Conservation (phyloP, 2,113 vertebrate species). For the Monopterus albus region DNA sequence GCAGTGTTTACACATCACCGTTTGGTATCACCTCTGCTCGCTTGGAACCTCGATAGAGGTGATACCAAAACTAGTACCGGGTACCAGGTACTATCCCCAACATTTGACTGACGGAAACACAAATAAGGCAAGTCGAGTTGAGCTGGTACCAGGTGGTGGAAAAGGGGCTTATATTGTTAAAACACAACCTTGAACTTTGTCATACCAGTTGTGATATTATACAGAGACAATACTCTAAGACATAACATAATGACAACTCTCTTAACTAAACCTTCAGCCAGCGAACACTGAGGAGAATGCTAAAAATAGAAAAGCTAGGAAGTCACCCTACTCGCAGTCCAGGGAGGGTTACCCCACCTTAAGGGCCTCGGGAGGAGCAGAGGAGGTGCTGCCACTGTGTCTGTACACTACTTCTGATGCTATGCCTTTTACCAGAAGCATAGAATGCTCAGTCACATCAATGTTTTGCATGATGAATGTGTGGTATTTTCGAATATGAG, state of each 20-base stretch:
- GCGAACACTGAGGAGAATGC: background rate
- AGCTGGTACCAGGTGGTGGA: too few relatives aligned
- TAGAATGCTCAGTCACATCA: too few relatives aligned
- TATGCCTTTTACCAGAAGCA: constrained; percentile 1
- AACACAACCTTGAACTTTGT: too few relatives aligned
- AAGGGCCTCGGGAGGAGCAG: constrained; percentile 1
- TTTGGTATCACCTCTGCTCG: too few relatives aligned
- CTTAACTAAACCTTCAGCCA: constrained; percentile 34
- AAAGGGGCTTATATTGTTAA: too few relatives aligned
- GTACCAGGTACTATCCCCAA: too few relatives aligned
- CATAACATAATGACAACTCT: constrained; percentile 10
- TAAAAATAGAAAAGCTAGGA: constrained; percentile 7
- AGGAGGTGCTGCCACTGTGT: constrained; percentile 23
- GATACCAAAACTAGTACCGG: too few relatives aligned
- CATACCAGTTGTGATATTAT: background rate
- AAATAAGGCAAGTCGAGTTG: too few relatives aligned
- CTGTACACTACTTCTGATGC: background rate
- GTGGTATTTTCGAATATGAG: background rate
- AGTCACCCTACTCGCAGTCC: constrained; percentile 11
- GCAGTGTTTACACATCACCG: too few relatives aligned
- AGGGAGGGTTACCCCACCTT: constrained; percentile 17
- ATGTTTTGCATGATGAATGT: background rate
- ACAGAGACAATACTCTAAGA: background rate
- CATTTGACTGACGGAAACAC: too few relatives aligned
- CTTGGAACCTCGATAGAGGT: too few relatives aligned